Conservation (phyloP, 2,113 vertebrate genomes). For the Anolis carolinensis region DNA sequence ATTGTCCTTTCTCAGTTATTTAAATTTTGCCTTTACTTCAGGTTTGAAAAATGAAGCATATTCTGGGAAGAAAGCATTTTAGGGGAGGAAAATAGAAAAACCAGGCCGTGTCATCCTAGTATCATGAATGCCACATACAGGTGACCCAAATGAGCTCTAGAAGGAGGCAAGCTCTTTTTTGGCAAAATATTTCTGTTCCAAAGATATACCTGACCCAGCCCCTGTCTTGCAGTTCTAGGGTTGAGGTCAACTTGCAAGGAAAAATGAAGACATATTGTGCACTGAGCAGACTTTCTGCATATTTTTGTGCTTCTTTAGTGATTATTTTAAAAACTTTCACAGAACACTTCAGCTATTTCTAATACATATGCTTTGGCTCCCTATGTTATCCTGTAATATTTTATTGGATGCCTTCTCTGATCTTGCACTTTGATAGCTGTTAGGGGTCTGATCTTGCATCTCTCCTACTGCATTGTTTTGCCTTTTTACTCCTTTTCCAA, state of each 20-base stretch:
- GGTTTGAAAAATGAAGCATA: too few relatives aligned
- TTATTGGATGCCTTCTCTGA: slow-evolving; percentile 58
- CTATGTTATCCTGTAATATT: slow-evolving; percentile 47
- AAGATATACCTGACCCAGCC: slow-evolving; percentile 3
- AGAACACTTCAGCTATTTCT: slow-evolving; percentile 45
- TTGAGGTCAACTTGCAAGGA: slow-evolving; percentile 46
- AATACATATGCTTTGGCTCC: slow-evolving; percentile 50
- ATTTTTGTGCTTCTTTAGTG: slow-evolving; percentile 60
- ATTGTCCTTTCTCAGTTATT: too few relatives aligned
- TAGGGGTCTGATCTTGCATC: slow-evolving; percentile 51
- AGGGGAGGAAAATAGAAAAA: too few relatives aligned
- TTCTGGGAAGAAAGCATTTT: too few relatives aligned
- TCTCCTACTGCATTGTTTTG: slow-evolving; percentile 25
- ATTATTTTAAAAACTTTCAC: slow-evolving; percentile 63
- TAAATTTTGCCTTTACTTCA: too few relatives aligned
- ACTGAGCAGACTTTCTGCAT: slow-evolving; percentile 56
- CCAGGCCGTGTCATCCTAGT: background rate
- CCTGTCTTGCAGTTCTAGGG: slow-evolving; percentile 27
- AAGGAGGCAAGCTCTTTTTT: slow-evolving; percentile 29
- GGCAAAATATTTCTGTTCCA: slow-evolving; percentile 32
- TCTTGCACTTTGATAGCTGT: slow-evolving; percentile 55
- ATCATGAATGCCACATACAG: background rate
- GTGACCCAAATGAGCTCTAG: background rate
- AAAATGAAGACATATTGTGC: slow-evolving; percentile 17
- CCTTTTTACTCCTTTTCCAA: background rate